phyloP scores from a whole-genome alignment of 35 echinoderm and acorn worm species.

The Heliocidaris tuberculata region DNA sequence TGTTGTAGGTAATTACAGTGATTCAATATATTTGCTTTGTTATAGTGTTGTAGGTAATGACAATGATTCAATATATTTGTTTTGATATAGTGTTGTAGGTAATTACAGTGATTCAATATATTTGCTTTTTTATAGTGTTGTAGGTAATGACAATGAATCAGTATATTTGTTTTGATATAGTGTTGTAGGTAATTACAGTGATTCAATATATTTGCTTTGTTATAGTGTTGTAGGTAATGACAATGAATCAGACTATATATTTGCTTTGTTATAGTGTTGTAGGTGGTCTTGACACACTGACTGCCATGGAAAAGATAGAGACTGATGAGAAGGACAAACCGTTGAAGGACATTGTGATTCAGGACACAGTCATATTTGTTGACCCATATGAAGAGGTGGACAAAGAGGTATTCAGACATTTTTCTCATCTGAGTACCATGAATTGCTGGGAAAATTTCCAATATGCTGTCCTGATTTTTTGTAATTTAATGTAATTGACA shows the following conservation, averaged over 20 bases:
- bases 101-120: no score
- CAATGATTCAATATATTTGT: no score
- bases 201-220: no score
- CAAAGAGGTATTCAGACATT: conserved; percentile 60
- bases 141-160: no score
- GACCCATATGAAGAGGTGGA: conserved; percentile 95
- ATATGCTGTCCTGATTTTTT: background rate
- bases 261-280: conserved; percentile 64
- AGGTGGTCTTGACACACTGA: conserved; percentile 80
- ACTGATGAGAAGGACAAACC: conserved; percentile 92
- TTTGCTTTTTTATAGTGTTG: no score
- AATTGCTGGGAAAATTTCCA: background rate
- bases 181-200: no score
- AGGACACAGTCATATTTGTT: conserved; percentile 77
- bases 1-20: no score
- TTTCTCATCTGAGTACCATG: background rate
- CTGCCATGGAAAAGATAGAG: conserved; percentile 80
- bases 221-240: background rate
- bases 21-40: no score
- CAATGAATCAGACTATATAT: background rate
- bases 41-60: no score
- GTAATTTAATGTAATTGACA: background rate
- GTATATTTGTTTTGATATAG: background rate
- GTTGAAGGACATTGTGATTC: conserved; percentile 71
- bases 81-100: no score